These are phyloP conservation scores for Gobius niger DNA, from an alignment of 2,113 vertebrate species.

Conservation along the genomic window DNA sequence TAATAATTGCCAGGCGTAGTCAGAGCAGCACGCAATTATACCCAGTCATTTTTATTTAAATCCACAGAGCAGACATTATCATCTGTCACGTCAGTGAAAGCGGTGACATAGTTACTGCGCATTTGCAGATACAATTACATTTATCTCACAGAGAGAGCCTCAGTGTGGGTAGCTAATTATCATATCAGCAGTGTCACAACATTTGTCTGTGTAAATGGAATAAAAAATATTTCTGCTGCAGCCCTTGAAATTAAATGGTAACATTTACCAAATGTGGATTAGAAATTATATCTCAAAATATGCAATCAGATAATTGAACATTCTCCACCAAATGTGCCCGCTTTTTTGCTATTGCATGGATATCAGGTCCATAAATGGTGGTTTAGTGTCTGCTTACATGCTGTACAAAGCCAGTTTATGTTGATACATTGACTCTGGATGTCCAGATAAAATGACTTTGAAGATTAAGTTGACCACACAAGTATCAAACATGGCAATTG, in stretches of 20 bases:
- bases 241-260: neutral
- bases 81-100: neutral
- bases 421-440: too few relatives aligned
- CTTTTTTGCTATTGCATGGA: too few relatives aligned
- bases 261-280: neutral
- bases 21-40: neutral
- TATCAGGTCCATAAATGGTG: neutral
- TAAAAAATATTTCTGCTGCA: neutral
- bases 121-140: conserved; percentile 1
- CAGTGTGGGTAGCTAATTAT: conserved; percentile 2
- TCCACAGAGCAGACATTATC: neutral
- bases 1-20: neutral
- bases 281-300: neutral
- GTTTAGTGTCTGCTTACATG: neutral
- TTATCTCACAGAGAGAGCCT: neutral
- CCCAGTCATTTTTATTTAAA: neutral
- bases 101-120: neutral
- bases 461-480: too few relatives aligned
- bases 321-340: too few relatives aligned
- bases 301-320: neutral
- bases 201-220: neutral
- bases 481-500: too few relatives aligned
- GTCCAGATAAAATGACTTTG: too few relatives aligned
- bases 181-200: neutral
- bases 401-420: too few relatives aligned